These are phyloP conservation scores for Thereva nobilitata DNA, from an alignment of 2,888 invertebrate species.

Conservation along the genomic window DNA sequence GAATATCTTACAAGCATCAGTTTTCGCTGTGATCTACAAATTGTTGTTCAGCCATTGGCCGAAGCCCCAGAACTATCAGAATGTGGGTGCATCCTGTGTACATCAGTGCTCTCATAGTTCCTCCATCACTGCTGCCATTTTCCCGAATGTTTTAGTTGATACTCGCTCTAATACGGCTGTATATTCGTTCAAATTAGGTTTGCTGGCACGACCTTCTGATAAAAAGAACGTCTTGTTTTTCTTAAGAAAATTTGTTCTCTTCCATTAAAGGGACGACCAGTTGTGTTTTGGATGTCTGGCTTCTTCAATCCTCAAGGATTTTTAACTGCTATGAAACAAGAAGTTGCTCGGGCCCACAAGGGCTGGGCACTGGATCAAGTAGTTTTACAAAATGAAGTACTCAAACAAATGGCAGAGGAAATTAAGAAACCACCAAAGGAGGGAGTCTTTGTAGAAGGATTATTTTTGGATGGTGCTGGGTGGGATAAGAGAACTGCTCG, in stretches of 20 bases:
- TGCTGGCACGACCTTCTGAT: no score
- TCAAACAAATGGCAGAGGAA: slow-evolving; percentile 70
- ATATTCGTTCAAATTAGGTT: no score
- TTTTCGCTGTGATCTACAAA: no score
- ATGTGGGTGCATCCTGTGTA: no score
- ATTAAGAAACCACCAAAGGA: slow-evolving; percentile 75
- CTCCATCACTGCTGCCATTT: no score
- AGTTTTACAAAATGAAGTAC: slow-evolving; percentile 77
- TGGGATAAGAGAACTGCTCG: slow-evolving; percentile 79
- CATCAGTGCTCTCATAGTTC: no score
- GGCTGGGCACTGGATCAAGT: slow-evolving; percentile 91
- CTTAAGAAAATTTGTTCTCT: neutral
- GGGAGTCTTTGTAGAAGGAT: slow-evolving; percentile 82
- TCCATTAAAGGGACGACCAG: slow-evolving; percentile 61
- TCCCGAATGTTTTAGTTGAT: no score
- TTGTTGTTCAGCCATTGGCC: no score
- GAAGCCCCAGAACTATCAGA: no score
- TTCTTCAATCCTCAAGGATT: slow-evolving; percentile 94
- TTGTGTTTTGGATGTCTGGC: slow-evolving; percentile 89
- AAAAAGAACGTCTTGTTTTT: neutral
- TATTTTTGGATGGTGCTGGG: slow-evolving; percentile 85
- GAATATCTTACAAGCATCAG: no score
- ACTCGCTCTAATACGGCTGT: no score
- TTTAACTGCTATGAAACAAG: slow-evolving; percentile 88
- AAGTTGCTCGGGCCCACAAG: slow-evolving; percentile 84